Conservation (phyloP, 1,140 invertebrate species). For the Papilio machaon region DNA sequence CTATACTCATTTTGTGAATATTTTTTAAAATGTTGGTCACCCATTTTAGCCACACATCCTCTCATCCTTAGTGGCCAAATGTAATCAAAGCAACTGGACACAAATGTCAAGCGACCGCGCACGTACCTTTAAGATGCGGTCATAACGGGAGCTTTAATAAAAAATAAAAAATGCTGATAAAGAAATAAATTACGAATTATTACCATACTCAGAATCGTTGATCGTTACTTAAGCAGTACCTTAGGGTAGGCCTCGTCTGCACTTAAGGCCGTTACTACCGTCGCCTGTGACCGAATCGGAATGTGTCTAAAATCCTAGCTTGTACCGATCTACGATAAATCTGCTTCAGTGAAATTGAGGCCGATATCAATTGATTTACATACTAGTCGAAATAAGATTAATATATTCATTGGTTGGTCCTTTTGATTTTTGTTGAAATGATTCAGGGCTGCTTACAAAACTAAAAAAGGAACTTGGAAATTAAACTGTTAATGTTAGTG, state of each 20-base stretch:
- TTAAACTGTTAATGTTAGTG: no score
- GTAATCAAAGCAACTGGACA: slow-evolving; percentile 62
- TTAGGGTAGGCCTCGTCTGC: neutral
- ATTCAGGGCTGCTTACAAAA: slow-evolving; percentile 41
- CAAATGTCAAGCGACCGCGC: slow-evolving; percentile 48
- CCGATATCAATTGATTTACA: slow-evolving; percentile 20
- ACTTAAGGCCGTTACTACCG: neutral
- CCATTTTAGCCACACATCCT: slow-evolving; percentile 41
- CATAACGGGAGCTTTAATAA: neutral
- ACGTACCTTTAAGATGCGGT: slow-evolving; percentile 49
- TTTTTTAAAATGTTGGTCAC: no score
- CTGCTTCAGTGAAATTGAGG: neutral
- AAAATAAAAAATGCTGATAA: no score
- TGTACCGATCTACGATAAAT: neutral
- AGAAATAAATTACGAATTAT: no score
- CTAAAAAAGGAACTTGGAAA: neutral
- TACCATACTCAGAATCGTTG: no score
- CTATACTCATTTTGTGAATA: no score
- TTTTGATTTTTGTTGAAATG: slow-evolving; percentile 37
- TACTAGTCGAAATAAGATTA: slow-evolving; percentile 40
- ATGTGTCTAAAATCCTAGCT: neutral
- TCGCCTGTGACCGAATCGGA: neutral
- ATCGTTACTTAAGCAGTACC: neutral
- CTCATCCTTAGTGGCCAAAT: slow-evolving; percentile 43
- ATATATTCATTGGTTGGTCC: slow-evolving; percentile 56